Evolutionary conservation across 2,888 invertebrate genomes (phyloP).

Genomic region (Bruchidius siliquastri): DNA sequence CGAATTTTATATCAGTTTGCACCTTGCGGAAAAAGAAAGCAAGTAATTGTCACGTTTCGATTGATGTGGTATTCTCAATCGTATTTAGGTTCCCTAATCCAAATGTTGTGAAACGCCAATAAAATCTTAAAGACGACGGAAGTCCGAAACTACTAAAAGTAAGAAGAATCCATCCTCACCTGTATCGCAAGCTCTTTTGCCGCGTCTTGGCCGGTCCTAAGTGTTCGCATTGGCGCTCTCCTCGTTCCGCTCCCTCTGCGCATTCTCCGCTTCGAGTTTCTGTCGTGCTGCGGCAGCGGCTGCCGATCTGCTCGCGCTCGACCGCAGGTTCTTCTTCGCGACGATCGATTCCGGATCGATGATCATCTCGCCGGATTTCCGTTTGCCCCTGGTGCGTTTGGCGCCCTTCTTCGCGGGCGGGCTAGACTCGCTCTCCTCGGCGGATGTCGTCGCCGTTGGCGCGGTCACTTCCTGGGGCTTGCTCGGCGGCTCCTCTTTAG

Average conservation of each 20-base stretch:
- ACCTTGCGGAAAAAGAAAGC: no score
- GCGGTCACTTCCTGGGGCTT: neutral
- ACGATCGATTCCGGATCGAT: conserved; percentile 55
- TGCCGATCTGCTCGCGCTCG: conserved; percentile 69
- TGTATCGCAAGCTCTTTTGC: conserved; percentile 12
- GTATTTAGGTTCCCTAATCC: no score
- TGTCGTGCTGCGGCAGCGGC: conserved; percentile 53
- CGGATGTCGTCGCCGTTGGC: conserved; percentile 11
- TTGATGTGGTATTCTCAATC: no score
- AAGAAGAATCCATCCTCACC: neutral
- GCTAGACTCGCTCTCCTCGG: conserved; percentile 27
- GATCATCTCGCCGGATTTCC: conserved; percentile 48
- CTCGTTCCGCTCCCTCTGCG: conserved; percentile 37
- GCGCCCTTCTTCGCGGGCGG: conserved; percentile 38
- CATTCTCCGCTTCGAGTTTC: conserved; percentile 45
- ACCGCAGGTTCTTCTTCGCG: conserved; percentile 59
- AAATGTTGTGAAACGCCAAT: no score
- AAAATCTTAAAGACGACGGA: no score
- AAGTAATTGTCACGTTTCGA: no score
- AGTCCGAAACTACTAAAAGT: no score
- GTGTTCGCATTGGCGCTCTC: conserved; percentile 22
- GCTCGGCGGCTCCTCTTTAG: conserved; percentile 6
- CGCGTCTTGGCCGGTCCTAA: neutral
- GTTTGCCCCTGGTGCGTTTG: conserved; percentile 45
- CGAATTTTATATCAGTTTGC: no score